phyloP scores from a whole-genome alignment of 30 jellyfish, hydroid and myxozoan genomes.

The Catostylus mosaicus region DNA sequence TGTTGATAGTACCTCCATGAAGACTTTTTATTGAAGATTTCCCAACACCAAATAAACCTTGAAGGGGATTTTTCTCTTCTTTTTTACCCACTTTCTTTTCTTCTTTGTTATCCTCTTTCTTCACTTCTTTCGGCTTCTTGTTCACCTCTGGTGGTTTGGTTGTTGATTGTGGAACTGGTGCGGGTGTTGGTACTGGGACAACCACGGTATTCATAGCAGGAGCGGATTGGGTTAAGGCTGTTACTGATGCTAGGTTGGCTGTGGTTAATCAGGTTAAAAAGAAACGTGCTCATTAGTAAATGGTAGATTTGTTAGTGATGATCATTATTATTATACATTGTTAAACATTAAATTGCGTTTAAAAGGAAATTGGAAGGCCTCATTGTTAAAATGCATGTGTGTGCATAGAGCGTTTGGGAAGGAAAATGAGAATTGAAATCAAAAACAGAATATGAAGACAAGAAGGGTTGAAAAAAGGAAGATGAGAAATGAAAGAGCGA shows the following conservation, averaged over 20 bases:
- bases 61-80: conserved; percentile 47
- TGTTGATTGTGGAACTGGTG: conserved; percentile 54
- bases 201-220: conserved; percentile 36
- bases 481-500: neutral
- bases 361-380: neutral
- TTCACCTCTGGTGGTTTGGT: conserved; percentile 3
- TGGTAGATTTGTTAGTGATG: neutral
- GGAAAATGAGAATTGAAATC: neutral
- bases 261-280: neutral
- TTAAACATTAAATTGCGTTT: neutral
- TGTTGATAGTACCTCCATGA: conserved; percentile 86
- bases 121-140: conserved; percentile 7
- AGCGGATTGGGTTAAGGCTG: conserved; percentile 48
- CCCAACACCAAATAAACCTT: conserved; percentile 69
- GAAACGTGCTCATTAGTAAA: neutral
- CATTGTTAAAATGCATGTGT: neutral
- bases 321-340: neutral
- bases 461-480: neutral
- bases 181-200: conserved; percentile 53
- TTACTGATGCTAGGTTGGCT: conserved; percentile 76
- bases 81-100: neutral
- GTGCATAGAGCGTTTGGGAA: neutral
- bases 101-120: conserved; percentile 22
- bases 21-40: conserved; percentile 69
- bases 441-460: neutral